Conservation (phyloP, 2,113 vertebrate genomes). For the Beaufortia kweichowensis region DNA sequence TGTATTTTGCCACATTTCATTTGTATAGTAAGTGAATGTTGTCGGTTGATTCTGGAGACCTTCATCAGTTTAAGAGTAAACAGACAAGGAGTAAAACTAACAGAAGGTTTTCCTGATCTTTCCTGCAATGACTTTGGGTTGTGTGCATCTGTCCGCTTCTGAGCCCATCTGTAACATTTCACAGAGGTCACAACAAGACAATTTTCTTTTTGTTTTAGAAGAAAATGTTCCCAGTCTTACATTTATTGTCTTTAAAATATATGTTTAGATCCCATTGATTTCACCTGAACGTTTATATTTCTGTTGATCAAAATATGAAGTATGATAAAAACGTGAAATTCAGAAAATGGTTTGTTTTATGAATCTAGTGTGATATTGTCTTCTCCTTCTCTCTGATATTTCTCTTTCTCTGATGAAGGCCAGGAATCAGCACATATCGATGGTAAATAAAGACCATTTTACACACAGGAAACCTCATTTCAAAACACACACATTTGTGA, state of each 20-base stretch:
- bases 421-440: constrained; percentile 75
- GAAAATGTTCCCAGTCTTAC: background rate
- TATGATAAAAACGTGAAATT: constrained; percentile 12
- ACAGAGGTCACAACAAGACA: background rate
- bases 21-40: background rate
- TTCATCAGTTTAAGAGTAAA: constrained; percentile 35
- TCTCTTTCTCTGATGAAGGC: constrained; percentile 76
- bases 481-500: constrained; percentile 31
- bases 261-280: constrained; percentile 7
- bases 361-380: constrained; percentile 59
- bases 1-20: background rate
- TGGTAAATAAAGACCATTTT: constrained; percentile 74
- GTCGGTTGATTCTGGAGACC: constrained; percentile 10
- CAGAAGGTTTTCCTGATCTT: constrained; percentile 21
- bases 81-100: constrained; percentile 12
- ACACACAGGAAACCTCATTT: constrained; percentile 53
- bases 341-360: constrained; percentile 16
- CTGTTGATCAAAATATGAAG: background rate
- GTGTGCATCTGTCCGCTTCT: background rate
- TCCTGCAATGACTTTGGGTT: background rate
- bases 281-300: constrained; percentile 13
- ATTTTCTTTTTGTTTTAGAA: constrained; percentile 4
- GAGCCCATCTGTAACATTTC: constrained; percentile 2
- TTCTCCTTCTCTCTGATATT: constrained; percentile 70
- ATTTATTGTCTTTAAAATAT: background rate